Base-by-base conservation (phyloP, 2,113 vertebrate genomes). In the Sula dactylatra region DNA sequence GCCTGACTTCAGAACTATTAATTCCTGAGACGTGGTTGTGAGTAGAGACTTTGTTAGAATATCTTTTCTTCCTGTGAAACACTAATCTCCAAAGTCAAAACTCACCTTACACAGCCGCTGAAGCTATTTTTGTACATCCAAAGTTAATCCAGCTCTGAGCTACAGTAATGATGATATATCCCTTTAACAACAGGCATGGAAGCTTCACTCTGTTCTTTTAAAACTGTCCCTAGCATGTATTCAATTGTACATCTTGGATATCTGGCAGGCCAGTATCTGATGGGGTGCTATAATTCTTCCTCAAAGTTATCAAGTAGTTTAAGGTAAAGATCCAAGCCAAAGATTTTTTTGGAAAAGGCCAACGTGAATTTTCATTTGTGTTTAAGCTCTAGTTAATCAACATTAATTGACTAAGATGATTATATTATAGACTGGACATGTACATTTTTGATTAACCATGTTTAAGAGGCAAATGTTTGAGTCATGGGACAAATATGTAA, bases 121-220 rank as follows among this genome's bases (percentile, higher is more conserved):
- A 93, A 84, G 90, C 86, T 91, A 83, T 93, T 96, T 85, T 93
- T 94, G 79, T 85, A 73, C 29, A 69, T 80, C 79, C 74, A 91
- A 90, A 97, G 74, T 90, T 94, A 95, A 97, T 97, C 92, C 90
- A 90, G 55, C 92, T 94, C 90, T 83, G 88, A 96, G 82, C 74
- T 94, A 78, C 31, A 24, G 61, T 80, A 56, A 95, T 32, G 36
- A 87, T 67, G 65, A 86, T 64, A 65, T 67, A 91, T 87, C 66
- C 54, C 16, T 94, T 95, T 93, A 94, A 72, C 59, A 73, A 69
- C 69, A 77, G 61, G 50, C 67, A 32, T 59, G n/a, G 84, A 82
- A 92, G 90, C 44, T 82, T 86, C 84, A 42, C 29, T 67, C 31
- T 38, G 24, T 58, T 88, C 22, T 82, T 91, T 82, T 76, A 42